Evolutionary conservation across 2,113 vertebrate species (phyloP).

Genomic region (Gavia stellata): DNA sequence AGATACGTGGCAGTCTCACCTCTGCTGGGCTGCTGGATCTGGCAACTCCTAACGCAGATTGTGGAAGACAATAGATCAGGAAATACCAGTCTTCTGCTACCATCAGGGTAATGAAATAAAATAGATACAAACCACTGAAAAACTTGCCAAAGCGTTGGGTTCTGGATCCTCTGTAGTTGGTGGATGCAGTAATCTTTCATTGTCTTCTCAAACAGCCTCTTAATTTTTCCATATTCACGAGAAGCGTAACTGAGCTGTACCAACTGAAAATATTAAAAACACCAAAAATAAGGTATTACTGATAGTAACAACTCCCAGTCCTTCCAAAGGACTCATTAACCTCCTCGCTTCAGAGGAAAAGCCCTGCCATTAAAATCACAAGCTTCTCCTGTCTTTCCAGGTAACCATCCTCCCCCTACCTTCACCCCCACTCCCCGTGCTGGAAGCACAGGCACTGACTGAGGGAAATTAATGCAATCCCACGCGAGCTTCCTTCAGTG

Average conservation of each 20-base stretch:
- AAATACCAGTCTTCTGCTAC: background rate
- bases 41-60: background rate
- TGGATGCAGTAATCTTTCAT: constrained; percentile 74
- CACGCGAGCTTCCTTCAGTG: rapidly evolving
- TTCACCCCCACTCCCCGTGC: background rate
- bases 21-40: background rate
- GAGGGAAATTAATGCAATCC: background rate
- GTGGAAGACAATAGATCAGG: background rate
- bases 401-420: background rate
- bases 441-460: background rate
- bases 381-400: background rate
- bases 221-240: constrained; percentile 65
- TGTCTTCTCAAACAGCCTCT: constrained; percentile 72
- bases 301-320: background rate
- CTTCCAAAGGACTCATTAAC: background rate
- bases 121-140: constrained; percentile 81
- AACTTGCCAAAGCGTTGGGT: constrained; percentile 76
- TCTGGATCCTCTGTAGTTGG: constrained; percentile 82
- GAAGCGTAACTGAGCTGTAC: constrained; percentile 51
- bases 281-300: background rate
- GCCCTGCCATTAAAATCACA: background rate
- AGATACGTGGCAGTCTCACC: background rate
- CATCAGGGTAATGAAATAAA: background rate
- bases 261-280: constrained; percentile 59
- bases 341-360: background rate